Conservation (phyloP, 2,113 vertebrate genomes). For the Zosterops japonicus region DNA sequence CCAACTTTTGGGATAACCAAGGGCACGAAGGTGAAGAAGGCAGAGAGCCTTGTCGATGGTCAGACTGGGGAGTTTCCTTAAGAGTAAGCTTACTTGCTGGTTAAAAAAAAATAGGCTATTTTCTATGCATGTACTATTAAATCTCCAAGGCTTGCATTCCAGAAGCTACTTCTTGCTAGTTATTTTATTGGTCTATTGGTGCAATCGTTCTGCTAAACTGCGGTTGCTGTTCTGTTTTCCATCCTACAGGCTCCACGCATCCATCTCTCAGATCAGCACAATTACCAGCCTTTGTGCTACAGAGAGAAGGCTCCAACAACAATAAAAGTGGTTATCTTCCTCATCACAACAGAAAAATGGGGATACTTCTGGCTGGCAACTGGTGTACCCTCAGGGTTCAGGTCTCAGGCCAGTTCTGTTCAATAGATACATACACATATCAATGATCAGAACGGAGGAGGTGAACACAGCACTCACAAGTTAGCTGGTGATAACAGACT, state of each 20-base stretch:
- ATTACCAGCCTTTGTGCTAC: not conserved
- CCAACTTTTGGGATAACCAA: not conserved
- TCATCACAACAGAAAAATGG: not conserved
- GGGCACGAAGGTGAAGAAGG: not conserved
- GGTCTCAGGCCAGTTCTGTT: not conserved
- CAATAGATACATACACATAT: not conserved
- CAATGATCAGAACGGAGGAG: not conserved
- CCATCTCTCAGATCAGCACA: not conserved
- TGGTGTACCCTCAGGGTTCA: not conserved
- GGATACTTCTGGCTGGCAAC: not conserved
- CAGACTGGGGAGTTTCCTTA: not conserved
- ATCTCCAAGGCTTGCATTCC: not conserved
- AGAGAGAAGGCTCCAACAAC: not conserved
- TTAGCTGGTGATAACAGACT: not conserved
- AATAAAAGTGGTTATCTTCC: not conserved
- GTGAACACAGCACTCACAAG: not conserved
- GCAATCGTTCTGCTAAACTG: not conserved
- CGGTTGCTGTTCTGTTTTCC: not conserved
- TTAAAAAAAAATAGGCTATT: not conserved
- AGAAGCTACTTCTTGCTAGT: not conserved
- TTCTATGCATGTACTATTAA: not conserved
- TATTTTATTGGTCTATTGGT: not conserved
- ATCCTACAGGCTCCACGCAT: not conserved
- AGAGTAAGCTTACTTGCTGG: not conserved
- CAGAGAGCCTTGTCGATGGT: not conserved